Percentiles rank a stretch among this genome's conserved stretches.
These are phyloP conservation scores for Noturus placidus DNA, from an alignment of 2,113 vertebrate genomes.

Conservation along the genomic window DNA sequence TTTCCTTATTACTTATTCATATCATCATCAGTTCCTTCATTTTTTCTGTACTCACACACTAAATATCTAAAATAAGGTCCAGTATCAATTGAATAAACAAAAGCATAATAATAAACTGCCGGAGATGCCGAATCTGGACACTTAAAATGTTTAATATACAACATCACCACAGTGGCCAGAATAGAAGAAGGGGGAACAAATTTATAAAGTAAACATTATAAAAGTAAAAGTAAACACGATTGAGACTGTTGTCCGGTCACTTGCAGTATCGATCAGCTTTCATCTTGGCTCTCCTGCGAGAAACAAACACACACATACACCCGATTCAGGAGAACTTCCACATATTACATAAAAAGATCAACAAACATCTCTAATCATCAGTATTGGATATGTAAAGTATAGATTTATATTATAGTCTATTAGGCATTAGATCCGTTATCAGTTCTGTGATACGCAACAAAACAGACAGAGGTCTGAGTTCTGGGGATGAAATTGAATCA, in stretches of 20 bases:
- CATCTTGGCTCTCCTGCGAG: constrained; percentile 89
- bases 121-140: not conserved
- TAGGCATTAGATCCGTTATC: too few species aligned
- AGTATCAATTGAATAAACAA: not conserved
- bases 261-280: constrained; percentile 98
- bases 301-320: constrained; percentile 22
- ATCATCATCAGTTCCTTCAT: not conserved
- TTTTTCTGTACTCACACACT: not conserved
- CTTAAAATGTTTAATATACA: not conserved
- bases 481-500: too few species aligned
- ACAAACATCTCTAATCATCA: too few species aligned
- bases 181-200: too few species aligned
- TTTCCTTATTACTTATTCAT: not conserved
- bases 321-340: not conserved
- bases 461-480: not conserved
- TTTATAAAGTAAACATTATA: constrained; percentile 32
- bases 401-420: too few species aligned
- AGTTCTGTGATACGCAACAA: too few species aligned
- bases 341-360: too few species aligned
- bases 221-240: not conserved
- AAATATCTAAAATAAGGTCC: not conserved
- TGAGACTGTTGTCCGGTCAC: constrained; percentile 63
- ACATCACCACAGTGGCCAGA: not conserved
- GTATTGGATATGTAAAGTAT: too few species aligned
- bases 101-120: not conserved